Evolutionary conservation across 2,113 vertebrate genomes (phyloP).

Genomic region (Crotophaga sulcirostris): DNA sequence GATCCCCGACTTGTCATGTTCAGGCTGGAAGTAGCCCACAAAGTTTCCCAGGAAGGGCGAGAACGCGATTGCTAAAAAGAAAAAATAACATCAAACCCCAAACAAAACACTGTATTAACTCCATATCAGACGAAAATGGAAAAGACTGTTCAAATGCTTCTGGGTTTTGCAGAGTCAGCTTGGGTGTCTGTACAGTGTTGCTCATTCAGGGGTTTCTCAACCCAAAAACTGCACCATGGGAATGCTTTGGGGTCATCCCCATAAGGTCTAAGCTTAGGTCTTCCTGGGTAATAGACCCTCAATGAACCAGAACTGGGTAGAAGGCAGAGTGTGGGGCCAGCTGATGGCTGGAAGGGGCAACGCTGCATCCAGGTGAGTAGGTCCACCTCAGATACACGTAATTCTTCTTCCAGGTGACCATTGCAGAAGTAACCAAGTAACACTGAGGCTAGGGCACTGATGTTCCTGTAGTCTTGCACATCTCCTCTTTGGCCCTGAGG

Average conservation of each 20-base stretch:
- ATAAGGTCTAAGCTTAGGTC: background rate
- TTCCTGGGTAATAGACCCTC: background rate
- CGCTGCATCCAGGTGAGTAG: background rate
- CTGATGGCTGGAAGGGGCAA: background rate
- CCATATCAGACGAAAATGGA: background rate
- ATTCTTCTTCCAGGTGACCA: background rate
- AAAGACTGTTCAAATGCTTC: background rate
- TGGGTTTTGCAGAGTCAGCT: background rate
- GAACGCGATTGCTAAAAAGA: background rate
- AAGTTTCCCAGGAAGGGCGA: background rate
- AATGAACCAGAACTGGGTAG: background rate
- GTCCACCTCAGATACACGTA: background rate
- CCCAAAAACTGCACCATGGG: rapidly evolving
- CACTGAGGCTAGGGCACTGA: background rate
- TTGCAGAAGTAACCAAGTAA: background rate
- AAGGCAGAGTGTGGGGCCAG: background rate
- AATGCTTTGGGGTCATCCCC: background rate
- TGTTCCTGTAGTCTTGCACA: background rate
- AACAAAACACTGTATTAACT: background rate
- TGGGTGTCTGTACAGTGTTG: too few species aligned
- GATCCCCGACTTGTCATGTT: rapidly evolving
- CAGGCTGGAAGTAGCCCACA: background rate
- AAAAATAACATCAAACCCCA: background rate
- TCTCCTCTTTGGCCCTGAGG: background rate
- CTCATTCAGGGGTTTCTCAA: background rate